Conservation (phyloP, 2,888 invertebrate species). For the Stenchaetothrips biformis region DNA sequence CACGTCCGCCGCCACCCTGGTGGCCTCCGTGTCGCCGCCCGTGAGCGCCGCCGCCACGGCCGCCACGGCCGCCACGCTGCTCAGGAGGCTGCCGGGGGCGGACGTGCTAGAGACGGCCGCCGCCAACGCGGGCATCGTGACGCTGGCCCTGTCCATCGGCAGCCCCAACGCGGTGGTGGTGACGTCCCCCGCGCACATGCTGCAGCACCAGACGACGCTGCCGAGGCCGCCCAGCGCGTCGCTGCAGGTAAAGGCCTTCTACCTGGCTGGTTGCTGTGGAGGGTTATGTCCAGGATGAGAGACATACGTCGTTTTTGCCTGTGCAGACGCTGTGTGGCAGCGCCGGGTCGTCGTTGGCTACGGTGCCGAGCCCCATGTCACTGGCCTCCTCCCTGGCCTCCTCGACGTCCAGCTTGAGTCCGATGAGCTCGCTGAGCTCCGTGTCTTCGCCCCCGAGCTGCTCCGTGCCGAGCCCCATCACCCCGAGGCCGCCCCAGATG, state of each 20-base stretch:
- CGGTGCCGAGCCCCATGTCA: constrained; percentile 46
- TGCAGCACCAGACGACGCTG: background rate
- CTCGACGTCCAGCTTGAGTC: constrained; percentile 47
- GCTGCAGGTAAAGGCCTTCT: background rate
- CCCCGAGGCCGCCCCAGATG: constrained; percentile 42
- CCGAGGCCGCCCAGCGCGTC: constrained; percentile 10
- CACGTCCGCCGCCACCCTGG: constrained; percentile 30
- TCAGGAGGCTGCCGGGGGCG: constrained; percentile 37
- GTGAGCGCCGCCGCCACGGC: constrained; percentile 34
- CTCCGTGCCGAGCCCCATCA: constrained; percentile 40
- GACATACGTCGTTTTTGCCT: background rate
- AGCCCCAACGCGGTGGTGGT: constrained; percentile 48
- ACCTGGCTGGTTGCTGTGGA: background rate
- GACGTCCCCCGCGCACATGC: constrained; percentile 46
- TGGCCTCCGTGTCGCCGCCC: background rate
- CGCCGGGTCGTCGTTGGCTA: constrained; percentile 35
- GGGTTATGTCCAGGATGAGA: background rate
- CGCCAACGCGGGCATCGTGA: constrained; percentile 63
- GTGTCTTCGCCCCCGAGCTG: constrained; percentile 32
- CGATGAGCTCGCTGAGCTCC: constrained; percentile 40
- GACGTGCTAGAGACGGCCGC: constrained; percentile 59
- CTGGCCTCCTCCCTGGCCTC: constrained; percentile 37
- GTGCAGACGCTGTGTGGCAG: background rate
- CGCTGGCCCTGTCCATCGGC: constrained; percentile 57
- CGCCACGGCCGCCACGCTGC: constrained; percentile 33